These are phyloP conservation scores for Macropis europaea DNA, from an alignment of 2,888 invertebrate genomes.

Conservation along the genomic window DNA sequence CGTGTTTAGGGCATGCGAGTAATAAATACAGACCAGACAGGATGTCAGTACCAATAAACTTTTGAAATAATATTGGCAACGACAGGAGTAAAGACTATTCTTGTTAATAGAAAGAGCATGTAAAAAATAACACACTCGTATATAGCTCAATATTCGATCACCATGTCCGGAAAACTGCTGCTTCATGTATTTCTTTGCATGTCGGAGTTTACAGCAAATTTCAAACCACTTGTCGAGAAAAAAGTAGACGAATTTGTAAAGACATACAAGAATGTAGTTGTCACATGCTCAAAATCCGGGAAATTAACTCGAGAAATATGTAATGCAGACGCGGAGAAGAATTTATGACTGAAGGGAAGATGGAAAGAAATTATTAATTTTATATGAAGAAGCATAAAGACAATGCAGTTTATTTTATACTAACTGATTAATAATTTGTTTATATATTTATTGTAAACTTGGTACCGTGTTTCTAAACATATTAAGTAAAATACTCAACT, in stretches of 20 bases:
- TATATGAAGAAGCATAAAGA: too few species aligned
- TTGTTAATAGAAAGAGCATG: constrained; percentile 29
- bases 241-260: constrained; percentile 1
- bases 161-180: constrained; percentile 40
- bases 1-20: too few species aligned
- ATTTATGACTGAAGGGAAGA: too few species aligned
- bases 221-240: constrained; percentile 8
- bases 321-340: too few species aligned
- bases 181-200: constrained; percentile 52
- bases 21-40: constrained; percentile 31
- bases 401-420: too few species aligned
- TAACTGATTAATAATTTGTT: too few species aligned
- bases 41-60: constrained; percentile 45
- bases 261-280: constrained; percentile 33
- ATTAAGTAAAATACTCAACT: too few species aligned
- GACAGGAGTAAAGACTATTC: constrained; percentile 31
- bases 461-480: too few species aligned
- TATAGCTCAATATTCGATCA: constrained; percentile 51
- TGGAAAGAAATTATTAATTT: too few species aligned
- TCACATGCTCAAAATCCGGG: constrained; percentile 51
- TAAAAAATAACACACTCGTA: constrained; percentile 51
- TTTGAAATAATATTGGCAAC: constrained; percentile 25
- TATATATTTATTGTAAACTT: too few species aligned
- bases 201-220: constrained; percentile 39
- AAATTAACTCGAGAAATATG: constrained; percentile 35